Percentiles rank a stretch among this genome's conserved stretches.
phyloP scores from a whole-genome alignment of 2,113 vertebrate species.

The Mustelus asterias region DNA sequence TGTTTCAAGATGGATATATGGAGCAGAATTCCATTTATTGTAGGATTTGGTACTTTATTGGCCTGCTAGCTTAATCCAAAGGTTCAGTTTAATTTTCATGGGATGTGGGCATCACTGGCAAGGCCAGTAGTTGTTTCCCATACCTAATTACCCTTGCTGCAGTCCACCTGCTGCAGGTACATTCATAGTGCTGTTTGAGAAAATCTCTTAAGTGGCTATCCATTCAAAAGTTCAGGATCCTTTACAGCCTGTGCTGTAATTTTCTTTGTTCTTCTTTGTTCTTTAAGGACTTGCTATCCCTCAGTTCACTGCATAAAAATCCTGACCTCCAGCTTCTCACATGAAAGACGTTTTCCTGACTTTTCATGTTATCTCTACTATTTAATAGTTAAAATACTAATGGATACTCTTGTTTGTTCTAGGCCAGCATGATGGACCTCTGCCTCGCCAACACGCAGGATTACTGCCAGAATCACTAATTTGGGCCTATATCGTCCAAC shows the following conservation, averaged over 20 bases:
- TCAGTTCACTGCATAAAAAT: neutral
- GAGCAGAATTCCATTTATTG: neutral
- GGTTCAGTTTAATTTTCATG: neutral
- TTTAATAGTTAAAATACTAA: neutral
- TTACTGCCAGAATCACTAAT: slow-evolving; percentile 93
- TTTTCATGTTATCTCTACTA: slow-evolving; percentile 4
- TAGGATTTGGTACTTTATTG: neutral
- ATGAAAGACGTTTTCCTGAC: neutral
- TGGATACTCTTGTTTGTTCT: slow-evolving; percentile 34
- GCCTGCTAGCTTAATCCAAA: neutral
- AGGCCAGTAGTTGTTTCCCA: neutral
- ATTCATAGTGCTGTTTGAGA: neutral
- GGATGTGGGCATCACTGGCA: neutral
- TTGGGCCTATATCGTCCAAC: slow-evolving; percentile 97
- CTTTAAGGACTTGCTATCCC: neutral
- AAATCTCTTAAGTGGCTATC: neutral
- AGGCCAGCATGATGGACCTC: slow-evolving; percentile 91
- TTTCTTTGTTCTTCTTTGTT: too few relatives aligned
- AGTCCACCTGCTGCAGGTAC: too few relatives aligned
- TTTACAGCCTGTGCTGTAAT: neutral
- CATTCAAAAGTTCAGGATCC: neutral
- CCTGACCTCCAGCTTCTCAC: neutral
- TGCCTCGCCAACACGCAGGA: slow-evolving; percentile 90
- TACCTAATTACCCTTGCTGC: neutral
- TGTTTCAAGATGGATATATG: neutral